A percentile compares a stretch with the other conserved stretches of the same genome.
Evolutionary conservation across 2,888 invertebrate genomes (phyloP).

Genomic region (Mantis religiosa): DNA sequence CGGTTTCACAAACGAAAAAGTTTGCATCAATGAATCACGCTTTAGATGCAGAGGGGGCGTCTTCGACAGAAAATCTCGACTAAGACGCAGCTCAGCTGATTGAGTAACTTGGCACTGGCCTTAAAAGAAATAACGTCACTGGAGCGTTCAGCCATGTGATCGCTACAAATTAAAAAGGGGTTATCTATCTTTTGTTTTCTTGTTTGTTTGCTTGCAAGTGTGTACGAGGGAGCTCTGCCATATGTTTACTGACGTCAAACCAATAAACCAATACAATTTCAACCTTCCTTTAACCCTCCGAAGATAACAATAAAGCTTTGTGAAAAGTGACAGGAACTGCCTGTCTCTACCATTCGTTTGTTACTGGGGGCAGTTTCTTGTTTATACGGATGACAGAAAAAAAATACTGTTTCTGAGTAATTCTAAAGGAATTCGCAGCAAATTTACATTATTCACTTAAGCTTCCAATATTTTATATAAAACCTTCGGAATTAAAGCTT

Average conservation of each 20-base stretch:
- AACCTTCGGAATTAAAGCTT: too few relatives aligned
- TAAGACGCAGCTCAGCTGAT: background rate
- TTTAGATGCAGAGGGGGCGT: background rate
- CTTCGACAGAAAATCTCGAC: background rate
- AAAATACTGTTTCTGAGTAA: too few relatives aligned
- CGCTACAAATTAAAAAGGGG: background rate
- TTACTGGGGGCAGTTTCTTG: too few relatives aligned
- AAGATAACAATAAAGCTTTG: background rate
- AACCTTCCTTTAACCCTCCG: background rate
- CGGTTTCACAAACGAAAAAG: background rate
- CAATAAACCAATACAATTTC: background rate
- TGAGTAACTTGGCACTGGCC: background rate
- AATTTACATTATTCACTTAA: too few relatives aligned
- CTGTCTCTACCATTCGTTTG: background rate
- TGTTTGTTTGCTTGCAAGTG: background rate
- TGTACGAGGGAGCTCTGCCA: background rate
- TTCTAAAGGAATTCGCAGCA: too few relatives aligned
- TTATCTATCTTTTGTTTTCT: background rate
- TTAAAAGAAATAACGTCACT: constrained; percentile 1
- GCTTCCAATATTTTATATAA: too few relatives aligned
- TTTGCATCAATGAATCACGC: background rate
- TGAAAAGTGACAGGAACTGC: background rate
- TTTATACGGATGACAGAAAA: too few relatives aligned
- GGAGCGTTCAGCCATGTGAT: background rate
- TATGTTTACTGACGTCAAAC: background rate